These are phyloP conservation scores for Capitulum mitella DNA, from an alignment of 2,888 invertebrate species.

Conservation along the genomic window DNA sequence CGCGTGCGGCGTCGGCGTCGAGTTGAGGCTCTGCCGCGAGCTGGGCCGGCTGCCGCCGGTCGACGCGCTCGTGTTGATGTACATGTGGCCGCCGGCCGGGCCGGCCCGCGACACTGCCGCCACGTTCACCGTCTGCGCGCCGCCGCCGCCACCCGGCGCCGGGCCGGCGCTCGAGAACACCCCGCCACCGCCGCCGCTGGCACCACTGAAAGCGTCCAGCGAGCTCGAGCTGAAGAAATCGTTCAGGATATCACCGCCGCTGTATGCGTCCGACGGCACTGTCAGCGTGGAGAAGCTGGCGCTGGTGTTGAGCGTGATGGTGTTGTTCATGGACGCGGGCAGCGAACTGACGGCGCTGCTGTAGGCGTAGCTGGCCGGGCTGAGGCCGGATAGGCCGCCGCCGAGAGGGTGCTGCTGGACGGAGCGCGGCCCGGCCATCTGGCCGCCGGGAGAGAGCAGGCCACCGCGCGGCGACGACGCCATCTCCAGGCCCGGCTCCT, in stretches of 20 bases:
- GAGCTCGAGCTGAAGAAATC: neutral
- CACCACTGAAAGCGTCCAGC: neutral
- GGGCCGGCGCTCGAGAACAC: neutral
- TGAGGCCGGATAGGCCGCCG: no score
- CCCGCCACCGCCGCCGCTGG: neutral
- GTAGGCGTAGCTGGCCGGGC: neutral
- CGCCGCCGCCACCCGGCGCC: no score
- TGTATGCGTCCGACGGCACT: neutral
- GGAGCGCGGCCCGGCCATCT: neutral
- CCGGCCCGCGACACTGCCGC: neutral
- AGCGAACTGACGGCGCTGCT: neutral
- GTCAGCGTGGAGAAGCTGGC: slow-evolving; percentile 1
- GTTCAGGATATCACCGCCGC: neutral
- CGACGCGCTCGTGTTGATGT: neutral
- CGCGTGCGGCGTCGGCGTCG: slow-evolving; percentile 7
- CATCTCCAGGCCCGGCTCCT: neutral
- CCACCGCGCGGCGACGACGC: neutral
- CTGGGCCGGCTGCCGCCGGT: slow-evolving; percentile 12
- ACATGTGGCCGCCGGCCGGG: neutral
- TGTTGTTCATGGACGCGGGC: neutral
- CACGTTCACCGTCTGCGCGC: neutral
- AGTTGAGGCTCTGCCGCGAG: slow-evolving; percentile 15
- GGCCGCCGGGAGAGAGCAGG: neutral
- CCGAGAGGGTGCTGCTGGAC: neutral
- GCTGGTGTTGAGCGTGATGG: slow-evolving; percentile 11